Evolutionary conservation across 2,113 vertebrate species (phyloP).

Genomic region (Sphaerodactylus townsendi): DNA sequence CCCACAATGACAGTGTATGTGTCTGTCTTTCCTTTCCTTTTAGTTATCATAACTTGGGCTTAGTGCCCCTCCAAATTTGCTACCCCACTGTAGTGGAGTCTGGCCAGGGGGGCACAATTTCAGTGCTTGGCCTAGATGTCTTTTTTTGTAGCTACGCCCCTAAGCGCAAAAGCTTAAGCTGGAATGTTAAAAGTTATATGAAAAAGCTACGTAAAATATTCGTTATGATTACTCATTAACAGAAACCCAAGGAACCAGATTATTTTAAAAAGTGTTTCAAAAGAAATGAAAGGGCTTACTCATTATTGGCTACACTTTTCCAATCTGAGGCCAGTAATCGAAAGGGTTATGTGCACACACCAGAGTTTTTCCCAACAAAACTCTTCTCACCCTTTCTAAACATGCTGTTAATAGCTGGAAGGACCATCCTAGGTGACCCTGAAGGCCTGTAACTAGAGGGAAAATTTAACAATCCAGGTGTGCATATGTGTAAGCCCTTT

Average conservation of each 20-base stretch:
- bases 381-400: neutral
- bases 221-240: neutral
- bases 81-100: too few relatives aligned
- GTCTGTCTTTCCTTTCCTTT: too few relatives aligned
- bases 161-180: too few relatives aligned
- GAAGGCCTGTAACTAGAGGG: neutral
- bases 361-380: too few relatives aligned
- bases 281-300: neutral
- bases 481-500: neutral
- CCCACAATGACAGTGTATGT: too few relatives aligned
- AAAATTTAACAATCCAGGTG: neutral
- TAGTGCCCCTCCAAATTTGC: too few relatives aligned
- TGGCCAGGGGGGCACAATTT: too few relatives aligned
- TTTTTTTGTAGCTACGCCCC: too few relatives aligned
- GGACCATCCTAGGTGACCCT: too few relatives aligned
- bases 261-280: neutral
- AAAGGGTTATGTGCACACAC: neutral
- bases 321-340: neutral
- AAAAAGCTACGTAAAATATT: neutral
- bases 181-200: too few relatives aligned
- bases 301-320: neutral
- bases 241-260: neutral
- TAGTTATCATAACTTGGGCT: too few relatives aligned
- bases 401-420: neutral
- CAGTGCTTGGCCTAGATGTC: too few relatives aligned